Base-by-base conservation (phyloP, 2,888 invertebrate species). In the Gryllus longicercus region DNA sequence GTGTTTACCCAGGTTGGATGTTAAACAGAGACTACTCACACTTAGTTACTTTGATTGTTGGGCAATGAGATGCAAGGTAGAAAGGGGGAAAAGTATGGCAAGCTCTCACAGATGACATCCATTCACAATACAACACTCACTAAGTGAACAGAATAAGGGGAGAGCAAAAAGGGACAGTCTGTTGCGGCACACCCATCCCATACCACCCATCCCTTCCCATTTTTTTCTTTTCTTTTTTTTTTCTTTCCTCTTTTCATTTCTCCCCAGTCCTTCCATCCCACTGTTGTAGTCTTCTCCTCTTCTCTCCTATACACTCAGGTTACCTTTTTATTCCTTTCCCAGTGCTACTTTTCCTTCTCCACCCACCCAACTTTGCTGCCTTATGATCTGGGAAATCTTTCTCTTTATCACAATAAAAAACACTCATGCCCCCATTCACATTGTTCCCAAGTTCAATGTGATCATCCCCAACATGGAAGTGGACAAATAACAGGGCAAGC, bases 51-150 rank as follows among this genome's bases (percentile, higher is more conserved):
- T 81, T 76, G 78, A 81, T 80, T 79, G 80, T n/a, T 81, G 80
- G 79, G 78, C 81, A 80, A 82, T 81, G 63, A 83, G 83, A 83
- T 83, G 83, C 83, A 82, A 79, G 82, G 81, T 82, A 81, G 79
- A 79, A 79, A 81, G 50, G 74, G 80, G 79, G 78, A 38, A 78
- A 81, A 81, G 79, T 80, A 79, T 79, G 79, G 82, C 83, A 83
- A 82, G 83, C 83, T 82, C 83, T 83, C 83, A 83, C 82, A 83
- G 80, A 79, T 81, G 80, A 83, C 83, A 83, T 82, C 82, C 83
- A 83, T 83, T 82, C 83, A 83, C 83, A 83, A 81, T 81, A 83
- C 82, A 82, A 83, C 83, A 83, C 82, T 82, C 82, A 83, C 82
- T 83, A 83, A 82, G 82, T 83, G 82, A 83, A 82, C 81, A 82